These are phyloP conservation scores for Chorisops tibialis DNA, from an alignment of 2,888 invertebrate genomes.

Conservation along the genomic window DNA sequence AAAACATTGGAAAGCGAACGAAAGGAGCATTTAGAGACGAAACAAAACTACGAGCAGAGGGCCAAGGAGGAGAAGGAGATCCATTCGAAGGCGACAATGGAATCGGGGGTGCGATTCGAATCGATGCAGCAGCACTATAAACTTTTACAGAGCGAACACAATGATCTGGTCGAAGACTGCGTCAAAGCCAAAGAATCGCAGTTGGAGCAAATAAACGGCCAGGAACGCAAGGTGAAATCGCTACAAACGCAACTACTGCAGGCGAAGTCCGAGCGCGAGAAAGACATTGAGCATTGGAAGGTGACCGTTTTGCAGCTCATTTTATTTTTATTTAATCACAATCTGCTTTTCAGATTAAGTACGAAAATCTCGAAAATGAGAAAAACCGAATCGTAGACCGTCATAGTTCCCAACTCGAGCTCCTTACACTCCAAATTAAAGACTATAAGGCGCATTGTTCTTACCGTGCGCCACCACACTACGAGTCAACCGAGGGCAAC, in stretches of 20 bases:
- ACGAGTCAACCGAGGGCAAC: slow-evolving; percentile 19
- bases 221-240: slow-evolving; percentile 54
- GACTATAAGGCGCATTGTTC: slow-evolving; percentile 36
- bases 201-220: slow-evolving; percentile 52
- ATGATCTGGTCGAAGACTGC: slow-evolving; percentile 55
- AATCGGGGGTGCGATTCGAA: slow-evolving; percentile 55
- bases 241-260: slow-evolving; percentile 54
- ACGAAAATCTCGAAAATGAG: slow-evolving; percentile 42
- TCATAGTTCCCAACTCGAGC: slow-evolving; percentile 36
- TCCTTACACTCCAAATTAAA: slow-evolving; percentile 32
- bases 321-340: neutral
- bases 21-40: slow-evolving; percentile 55
- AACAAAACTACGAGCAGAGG: slow-evolving; percentile 54
- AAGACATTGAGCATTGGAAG: slow-evolving; percentile 51
- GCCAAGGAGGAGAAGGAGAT: slow-evolving; percentile 54
- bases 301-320: slow-evolving; percentile 39
- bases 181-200: slow-evolving; percentile 53
- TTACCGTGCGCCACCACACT: slow-evolving; percentile 32
- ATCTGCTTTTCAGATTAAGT: slow-evolving; percentile 41
- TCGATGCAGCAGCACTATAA: slow-evolving; percentile 58
- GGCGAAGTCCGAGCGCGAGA: slow-evolving; percentile 45
- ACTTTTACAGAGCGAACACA: slow-evolving; percentile 54
- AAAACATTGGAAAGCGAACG: slow-evolving; percentile 58
- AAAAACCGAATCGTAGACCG: slow-evolving; percentile 44
- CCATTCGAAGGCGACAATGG: slow-evolving; percentile 54